Percentiles rank a stretch among this genome's conserved stretches.
Evolutionary conservation across 2,797 vertebrate genomes (phyloP).

Genomic region (Semotilus atromaculatus): DNA sequence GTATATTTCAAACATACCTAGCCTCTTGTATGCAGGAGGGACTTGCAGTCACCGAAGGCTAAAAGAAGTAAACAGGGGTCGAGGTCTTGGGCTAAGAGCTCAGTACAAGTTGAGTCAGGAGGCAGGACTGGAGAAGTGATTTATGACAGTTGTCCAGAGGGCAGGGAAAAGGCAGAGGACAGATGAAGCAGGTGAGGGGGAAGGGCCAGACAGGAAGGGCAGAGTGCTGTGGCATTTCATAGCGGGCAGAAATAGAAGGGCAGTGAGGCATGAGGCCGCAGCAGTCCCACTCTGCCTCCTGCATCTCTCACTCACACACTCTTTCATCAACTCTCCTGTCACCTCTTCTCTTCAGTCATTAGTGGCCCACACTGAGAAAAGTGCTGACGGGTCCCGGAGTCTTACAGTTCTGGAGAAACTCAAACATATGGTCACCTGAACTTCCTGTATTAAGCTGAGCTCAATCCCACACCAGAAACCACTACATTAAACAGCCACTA

Average conservation of each 20-base stretch:
- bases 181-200: slow-evolving; percentile 42
- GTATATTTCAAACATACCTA: neutral
- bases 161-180: slow-evolving; percentile 43
- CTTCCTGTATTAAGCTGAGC: neutral
- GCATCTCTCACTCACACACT: slow-evolving; percentile 6
- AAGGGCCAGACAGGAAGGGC: slow-evolving; percentile 53
- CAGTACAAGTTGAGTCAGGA: slow-evolving; percentile 22
- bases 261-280: slow-evolving; percentile 41
- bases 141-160: slow-evolving; percentile 42
- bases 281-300: slow-evolving; percentile 14
- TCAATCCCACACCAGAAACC: neutral
- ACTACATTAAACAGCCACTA: neutral
- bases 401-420: neutral
- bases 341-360: slow-evolving; percentile 34
- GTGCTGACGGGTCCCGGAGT: neutral
- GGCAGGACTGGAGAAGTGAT: slow-evolving; percentile 34
- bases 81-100: slow-evolving; percentile 35
- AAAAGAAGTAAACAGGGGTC: slow-evolving; percentile 30
- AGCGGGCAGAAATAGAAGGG: slow-evolving; percentile 46
- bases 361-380: slow-evolving; percentile 25
- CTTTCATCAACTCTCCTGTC: slow-evolving; percentile 21
- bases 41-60: slow-evolving; percentile 17
- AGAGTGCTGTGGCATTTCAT: slow-evolving; percentile 40
- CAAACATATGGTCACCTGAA: neutral
- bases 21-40: neutral